These are phyloP conservation scores for Spea hammondii DNA, from an alignment of 2,797 vertebrate genomes.

Conservation along the genomic window DNA sequence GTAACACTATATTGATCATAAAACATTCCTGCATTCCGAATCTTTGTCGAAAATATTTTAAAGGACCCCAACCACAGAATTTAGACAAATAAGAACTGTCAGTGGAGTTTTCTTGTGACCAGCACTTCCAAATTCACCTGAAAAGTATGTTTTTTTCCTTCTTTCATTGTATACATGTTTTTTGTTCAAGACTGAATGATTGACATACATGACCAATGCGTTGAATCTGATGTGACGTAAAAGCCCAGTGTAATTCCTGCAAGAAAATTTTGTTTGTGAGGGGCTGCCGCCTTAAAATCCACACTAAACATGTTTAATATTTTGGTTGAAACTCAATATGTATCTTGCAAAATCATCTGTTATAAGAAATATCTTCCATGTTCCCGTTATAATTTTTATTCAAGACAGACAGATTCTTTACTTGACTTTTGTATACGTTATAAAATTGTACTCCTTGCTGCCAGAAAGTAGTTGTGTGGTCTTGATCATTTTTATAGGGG, in stretches of 20 bases:
- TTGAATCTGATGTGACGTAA: neutral
- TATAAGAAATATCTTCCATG: constrained; percentile 6
- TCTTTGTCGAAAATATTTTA: no score
- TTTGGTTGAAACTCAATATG: neutral
- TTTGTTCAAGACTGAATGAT: neutral
- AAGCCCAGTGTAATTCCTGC: neutral
- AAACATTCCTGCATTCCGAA: no score
- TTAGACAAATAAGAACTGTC: no score
- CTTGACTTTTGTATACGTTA: constrained; percentile 27
- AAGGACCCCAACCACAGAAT: no score
- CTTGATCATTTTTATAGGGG: constrained; percentile 1
- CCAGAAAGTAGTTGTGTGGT: constrained; percentile 10
- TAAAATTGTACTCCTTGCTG: constrained; percentile 17
- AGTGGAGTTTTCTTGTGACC: no score
- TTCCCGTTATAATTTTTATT: constrained; percentile 1
- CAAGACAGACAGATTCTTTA: constrained; percentile 12
- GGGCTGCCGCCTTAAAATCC: neutral
- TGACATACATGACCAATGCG: neutral
- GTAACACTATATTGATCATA: no score
- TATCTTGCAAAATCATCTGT: neutral
- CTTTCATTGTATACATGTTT: neutral
- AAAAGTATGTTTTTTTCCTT: no score
- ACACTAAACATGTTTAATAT: neutral
- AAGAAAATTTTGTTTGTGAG: neutral
- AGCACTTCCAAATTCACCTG: no score